Base-by-base conservation (phyloP, 2,797 vertebrate species). In the Glyptemys insculpta region DNA sequence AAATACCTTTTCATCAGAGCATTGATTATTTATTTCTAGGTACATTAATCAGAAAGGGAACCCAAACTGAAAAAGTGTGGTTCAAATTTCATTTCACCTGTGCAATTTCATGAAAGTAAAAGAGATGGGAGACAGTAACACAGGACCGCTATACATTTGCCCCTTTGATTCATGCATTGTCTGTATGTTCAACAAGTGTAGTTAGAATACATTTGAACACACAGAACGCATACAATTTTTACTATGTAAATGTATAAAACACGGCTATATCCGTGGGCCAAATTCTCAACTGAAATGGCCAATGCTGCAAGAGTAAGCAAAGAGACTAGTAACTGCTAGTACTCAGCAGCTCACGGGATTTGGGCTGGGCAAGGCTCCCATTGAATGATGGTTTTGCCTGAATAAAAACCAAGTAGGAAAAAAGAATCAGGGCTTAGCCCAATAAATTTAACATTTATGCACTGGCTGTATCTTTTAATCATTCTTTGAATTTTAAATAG, bases 1-100 rank as follows among this genome's bases (percentile, higher is more conserved):
- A 29, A 96, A 89, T 34, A 86, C 12, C 34, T 93, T 81, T 94
- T 92, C 59, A 89, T 62, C 27, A 65, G 29, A 52, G 72, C 49
- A 56, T 81, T 86, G 59, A 79, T 84, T 41, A 89, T 34, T n/a
- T 14, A 91, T 81, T 90, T 89, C 49, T 44, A 91, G 34, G 80
- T 31, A 84, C 88, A 21, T 72, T 18, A 41, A 72, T 41, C 9
- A 88, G 44, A 52, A 91, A 54, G 56, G 23, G 72, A 85, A 84
- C 29, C 89, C 80, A 91, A 31, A 89, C 52, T 88, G 83, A 78
- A 44, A 5, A 93, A 86, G 93, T 87, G 4, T 3, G 2, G 34
- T 19, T 81, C 56, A 25, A 91, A 76, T 80, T 92, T 41, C 57
- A 81, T 83, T 93, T 87, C 81, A 89, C 0, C 44, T 50, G 76